Conservation (phyloP, 2,113 vertebrate genomes). For the Epinephelus cyanopodus region DNA sequence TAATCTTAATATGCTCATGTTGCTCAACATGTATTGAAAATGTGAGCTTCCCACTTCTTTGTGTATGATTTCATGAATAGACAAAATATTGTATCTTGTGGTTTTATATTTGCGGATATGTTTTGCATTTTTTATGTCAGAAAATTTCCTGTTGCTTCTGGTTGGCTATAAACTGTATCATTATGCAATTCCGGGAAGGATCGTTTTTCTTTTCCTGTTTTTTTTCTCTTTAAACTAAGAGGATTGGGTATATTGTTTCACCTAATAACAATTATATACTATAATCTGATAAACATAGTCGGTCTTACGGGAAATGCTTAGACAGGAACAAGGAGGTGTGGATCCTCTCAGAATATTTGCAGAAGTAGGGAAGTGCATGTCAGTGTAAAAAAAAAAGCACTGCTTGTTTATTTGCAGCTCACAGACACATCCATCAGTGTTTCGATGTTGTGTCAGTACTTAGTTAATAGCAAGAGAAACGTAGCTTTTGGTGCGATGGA, state of each 20-base stretch:
- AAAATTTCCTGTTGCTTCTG: conserved; percentile 24
- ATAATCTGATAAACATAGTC: background rate
- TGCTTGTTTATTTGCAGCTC: background rate
- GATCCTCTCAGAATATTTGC: background rate
- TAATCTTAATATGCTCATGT: too few species aligned
- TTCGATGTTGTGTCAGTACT: background rate
- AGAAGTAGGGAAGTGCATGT: background rate
- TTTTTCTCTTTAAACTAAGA: background rate
- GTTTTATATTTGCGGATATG: fast-evolving
- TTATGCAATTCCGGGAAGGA: background rate
- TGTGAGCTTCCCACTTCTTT: too few species aligned
- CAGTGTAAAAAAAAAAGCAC: too few species aligned
- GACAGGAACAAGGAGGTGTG: background rate
- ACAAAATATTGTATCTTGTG: fast-evolving
- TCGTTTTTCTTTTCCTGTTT: background rate
- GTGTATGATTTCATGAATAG: too few species aligned
- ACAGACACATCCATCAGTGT: background rate
- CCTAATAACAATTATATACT: background rate
- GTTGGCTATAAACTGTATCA: background rate
- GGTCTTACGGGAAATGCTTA: background rate
- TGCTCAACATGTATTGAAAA: background rate
- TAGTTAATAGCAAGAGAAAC: background rate
- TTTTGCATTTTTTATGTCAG: background rate
- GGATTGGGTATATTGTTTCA: background rate
- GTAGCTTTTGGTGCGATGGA: background rate